Percentiles rank a stretch among this genome's conserved stretches.
phyloP scores from a whole-genome alignment of 2,797 vertebrate species.

The Melanotaenia maccullochi region DNA sequence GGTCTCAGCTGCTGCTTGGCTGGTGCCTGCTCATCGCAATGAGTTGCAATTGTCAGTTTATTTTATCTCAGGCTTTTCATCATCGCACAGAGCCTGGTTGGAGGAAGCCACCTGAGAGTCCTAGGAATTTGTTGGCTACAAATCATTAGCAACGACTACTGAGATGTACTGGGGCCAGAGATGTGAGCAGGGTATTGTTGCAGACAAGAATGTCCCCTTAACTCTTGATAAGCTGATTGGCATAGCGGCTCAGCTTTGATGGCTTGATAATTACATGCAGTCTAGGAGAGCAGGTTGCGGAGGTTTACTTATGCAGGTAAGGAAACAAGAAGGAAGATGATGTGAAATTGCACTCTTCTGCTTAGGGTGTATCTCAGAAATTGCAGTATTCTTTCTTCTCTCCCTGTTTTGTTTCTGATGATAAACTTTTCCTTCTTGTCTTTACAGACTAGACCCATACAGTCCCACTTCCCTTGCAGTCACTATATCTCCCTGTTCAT shows the following conservation, averaged over 20 bases:
- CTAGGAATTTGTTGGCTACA: constrained; percentile 93
- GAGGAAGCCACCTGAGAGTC: constrained; percentile 97
- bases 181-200: constrained; percentile 81
- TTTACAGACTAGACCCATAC: neutral
- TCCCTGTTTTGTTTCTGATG: constrained; percentile 5
- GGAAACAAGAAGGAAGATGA: constrained; percentile 40
- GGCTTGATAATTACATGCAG: constrained; percentile 69
- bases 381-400: constrained; percentile 1
- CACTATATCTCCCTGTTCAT: neutral
- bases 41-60: constrained; percentile 99
- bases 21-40: constrained; percentile 91
- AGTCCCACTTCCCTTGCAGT: constrained; percentile 3
- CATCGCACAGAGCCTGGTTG: constrained; percentile 91
- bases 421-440: constrained; percentile 1
- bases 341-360: constrained; percentile 18
- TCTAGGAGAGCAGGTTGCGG: constrained; percentile 51
- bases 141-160: constrained; percentile 93
- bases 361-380: constrained; percentile 4
- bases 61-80: constrained; percentile 99
- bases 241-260: constrained; percentile 71
- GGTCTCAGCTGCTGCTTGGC: constrained; percentile 96
- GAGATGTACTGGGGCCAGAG: constrained; percentile 81
- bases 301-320: constrained; percentile 46
- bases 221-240: constrained; percentile 75
- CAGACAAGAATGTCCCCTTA: constrained; percentile 83